Base-by-base conservation (phyloP, 2,113 vertebrate species). In the Syngnathus scovelli region DNA sequence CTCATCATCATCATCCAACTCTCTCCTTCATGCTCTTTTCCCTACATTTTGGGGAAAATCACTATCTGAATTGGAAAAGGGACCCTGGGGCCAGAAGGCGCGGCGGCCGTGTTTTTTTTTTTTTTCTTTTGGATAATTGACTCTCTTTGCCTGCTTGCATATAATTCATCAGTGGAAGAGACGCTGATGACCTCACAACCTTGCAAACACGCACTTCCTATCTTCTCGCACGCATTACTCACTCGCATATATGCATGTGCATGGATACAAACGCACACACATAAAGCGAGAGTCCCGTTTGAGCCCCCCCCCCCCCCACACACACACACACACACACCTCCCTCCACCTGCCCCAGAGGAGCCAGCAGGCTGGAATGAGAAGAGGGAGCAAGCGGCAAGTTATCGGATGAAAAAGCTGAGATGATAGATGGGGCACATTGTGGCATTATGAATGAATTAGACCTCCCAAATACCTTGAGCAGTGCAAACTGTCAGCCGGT, bases 121-220 rank as follows among this genome's bases (percentile, higher is more conserved):
- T 89, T 93, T 63, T 18, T 55, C 39, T 62, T 51, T 91, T 92
- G 93, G 93, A 95, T 98, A 98, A 98, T 98, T 98, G 95, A 98
- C 94, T 98, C 92, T 92, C 92, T 90, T 95, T 94, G 94, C 93
- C 93, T 93, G 93, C 93, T 94, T 96, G 95, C 95, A 98, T 98
- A 96, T 96, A 93, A 95, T 95, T 94, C 93, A 94, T 95, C 94
- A 94, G 92, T 83, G 89, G 79, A 92, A 89, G 90, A 88, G 90
- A 91, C 88, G 92, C 88, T 89, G 89, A 85, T 75, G 83, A 88
- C 86, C 86, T 83, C 78, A 68, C 87, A 86, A 86, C 89, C 85
- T 89, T 84, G 77, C 85, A 74, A 58, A 73, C 64, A 67, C 67
- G 51, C 69, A 67, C 48, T 60, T 66, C 69, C 74, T n/a, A 70